Evolutionary conservation across 2,113 vertebrate species (phyloP), one percentile per base, ranked within the genome.

Genomic region (Xerus inauris): DNA sequence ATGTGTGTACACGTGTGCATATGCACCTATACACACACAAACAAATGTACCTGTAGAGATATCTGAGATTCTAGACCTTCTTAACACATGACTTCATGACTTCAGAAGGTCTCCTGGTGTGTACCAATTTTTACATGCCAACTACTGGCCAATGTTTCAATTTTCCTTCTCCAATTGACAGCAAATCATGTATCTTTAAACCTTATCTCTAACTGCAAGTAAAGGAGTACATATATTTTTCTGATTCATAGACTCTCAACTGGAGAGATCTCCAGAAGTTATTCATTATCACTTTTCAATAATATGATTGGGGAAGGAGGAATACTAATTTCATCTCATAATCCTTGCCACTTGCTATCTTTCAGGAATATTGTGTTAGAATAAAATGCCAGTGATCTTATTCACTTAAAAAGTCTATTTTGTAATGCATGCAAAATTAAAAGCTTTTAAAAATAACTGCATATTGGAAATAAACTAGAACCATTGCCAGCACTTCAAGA

Each of bases 361-460:
- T 14, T 87, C 59, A 77, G 13, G 84, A 96, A 71, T n/a, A 1
- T 14, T 72, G 10, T 40, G 67, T n/a, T 40, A 65, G 65, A 77
- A 80, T 49, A 51, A 24, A 92, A 20, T 47, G 0, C 62, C 6
- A 67, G 3, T 64, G 85, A 45, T 54, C 28, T 91, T 42, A 93
- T 40, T 95, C 77, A 76, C 6, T 94, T 62, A 86, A 85, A 90
- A 89, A 73, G 4, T 20, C 42, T 76, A 84, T 91, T 92, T 1
- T 0, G 38, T 92, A 71, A 64, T 83, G 30, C 51, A 84, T 6
- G 0, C 77, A 4, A 89, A 96, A 83, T 89, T 57, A 94, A 69
- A 77, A 92, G 28, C 19, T 86, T 76, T 84, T 62, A 59, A 69
- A 91, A 96, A 75, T 87, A 95, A 95, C 51, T 47, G 45, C 8